phyloP scores from a whole-genome alignment of 2,888 invertebrate genomes.

The Limulus polyphemus region DNA sequence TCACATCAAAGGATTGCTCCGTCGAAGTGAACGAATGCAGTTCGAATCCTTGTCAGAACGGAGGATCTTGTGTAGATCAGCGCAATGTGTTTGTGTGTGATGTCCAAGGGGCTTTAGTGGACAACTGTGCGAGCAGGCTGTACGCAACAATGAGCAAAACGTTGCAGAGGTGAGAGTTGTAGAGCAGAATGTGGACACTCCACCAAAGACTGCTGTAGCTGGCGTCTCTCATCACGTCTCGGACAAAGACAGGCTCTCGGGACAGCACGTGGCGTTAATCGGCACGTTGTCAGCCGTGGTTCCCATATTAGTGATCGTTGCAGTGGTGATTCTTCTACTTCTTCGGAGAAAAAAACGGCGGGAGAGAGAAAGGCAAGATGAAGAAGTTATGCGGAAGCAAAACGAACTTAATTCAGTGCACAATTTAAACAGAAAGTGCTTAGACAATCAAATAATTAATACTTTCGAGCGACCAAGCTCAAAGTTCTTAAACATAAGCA shows the following conservation, averaged over 20 bases:
- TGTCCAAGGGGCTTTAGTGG: conserved; percentile 86
- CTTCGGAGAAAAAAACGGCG: conserved; percentile 51
- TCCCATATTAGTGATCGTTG: conserved; percentile 64
- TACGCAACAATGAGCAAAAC: too few species aligned
- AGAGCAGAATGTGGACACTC: too few species aligned
- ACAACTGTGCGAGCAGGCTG: conserved; percentile 58
- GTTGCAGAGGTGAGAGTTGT: too few species aligned
- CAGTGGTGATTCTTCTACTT: conserved; percentile 64
- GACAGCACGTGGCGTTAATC: conserved; percentile 71
- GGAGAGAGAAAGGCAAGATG: conserved; percentile 43
- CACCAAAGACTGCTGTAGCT: too few species aligned
- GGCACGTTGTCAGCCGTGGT: conserved; percentile 71
- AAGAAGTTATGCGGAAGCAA: conserved; percentile 59
- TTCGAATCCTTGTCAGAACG: conserved; percentile 45
- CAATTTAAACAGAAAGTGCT: conserved; percentile 9
- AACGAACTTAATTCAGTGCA: conserved; percentile 62
- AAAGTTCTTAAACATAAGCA: too few species aligned
- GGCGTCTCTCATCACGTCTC: too few species aligned
- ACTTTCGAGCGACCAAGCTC: too few species aligned
- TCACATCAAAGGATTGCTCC: conserved; percentile 50
- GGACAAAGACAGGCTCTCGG: conserved; percentile 31
- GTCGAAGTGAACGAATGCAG: conserved; percentile 37
- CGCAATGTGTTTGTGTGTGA: conserved; percentile 68
- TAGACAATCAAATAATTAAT: too few species aligned
- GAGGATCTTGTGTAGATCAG: conserved; percentile 65